These are phyloP conservation scores for Parambassis ranga DNA, from an alignment of 2,797 vertebrate species.

Conservation along the genomic window DNA sequence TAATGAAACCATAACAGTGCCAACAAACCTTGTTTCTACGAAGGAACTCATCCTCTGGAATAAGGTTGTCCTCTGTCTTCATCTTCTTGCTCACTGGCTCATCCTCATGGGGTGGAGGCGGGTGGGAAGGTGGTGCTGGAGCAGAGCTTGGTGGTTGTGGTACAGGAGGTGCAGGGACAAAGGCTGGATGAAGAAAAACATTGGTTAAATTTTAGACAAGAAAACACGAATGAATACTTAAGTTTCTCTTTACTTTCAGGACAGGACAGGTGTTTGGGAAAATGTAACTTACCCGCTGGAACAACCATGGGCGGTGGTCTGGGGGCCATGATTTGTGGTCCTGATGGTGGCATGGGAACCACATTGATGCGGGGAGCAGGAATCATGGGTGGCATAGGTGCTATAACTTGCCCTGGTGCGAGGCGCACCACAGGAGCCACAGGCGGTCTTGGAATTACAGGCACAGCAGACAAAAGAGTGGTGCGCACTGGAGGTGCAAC, in stretches of 20 bases:
- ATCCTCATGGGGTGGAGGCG: conserved; percentile 91
- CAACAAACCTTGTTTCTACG: conserved; percentile 91
- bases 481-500: conserved; percentile 90
- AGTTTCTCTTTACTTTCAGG: no score
- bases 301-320: conserved; percentile 97
- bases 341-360: conserved; percentile 91
- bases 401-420: conserved; percentile 88
- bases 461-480: conserved; percentile 92
- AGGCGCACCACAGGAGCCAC: conserved; percentile 92
- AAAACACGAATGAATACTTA: neutral
- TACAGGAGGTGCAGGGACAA: conserved; percentile 94
- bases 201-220: neutral
- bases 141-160: conserved; percentile 84
- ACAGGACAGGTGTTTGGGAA: neutral
- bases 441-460: conserved; percentile 90
- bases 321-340: conserved; percentile 91
- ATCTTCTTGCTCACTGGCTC: conserved; percentile 95
- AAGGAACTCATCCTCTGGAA: conserved; percentile 96
- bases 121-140: conserved; percentile 88
- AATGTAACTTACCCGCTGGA: conserved; percentile 83
- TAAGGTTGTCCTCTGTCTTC: conserved; percentile 96
- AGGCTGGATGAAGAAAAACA: conserved; percentile 74
- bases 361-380: conserved; percentile 93
- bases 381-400: conserved; percentile 93
- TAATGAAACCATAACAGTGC: neutral